Evolutionary conservation across 2,888 invertebrate genomes (phyloP).

Genomic region (Drosophila quasianomalipes): DNA sequence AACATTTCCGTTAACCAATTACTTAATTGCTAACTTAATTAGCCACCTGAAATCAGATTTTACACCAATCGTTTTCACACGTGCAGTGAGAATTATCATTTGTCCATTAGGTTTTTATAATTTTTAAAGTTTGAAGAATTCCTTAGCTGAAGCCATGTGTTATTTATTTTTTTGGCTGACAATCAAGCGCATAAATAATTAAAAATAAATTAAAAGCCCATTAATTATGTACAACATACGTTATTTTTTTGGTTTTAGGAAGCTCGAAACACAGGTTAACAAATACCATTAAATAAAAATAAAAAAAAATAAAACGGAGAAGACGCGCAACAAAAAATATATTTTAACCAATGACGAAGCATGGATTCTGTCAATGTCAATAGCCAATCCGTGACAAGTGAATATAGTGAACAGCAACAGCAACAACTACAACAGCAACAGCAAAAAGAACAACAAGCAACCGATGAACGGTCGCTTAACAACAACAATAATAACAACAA

Average conservation of each 20-base stretch:
- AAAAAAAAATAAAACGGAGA: constrained; percentile 15
- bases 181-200: constrained; percentile 57
- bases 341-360: constrained; percentile 75
- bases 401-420: constrained; percentile 84
- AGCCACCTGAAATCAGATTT: not conserved
- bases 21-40: not conserved
- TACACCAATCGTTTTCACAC: not conserved
- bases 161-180: not conserved
- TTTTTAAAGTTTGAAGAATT: not conserved
- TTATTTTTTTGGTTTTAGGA: constrained; percentile 48
- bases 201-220: constrained; percentile 76
- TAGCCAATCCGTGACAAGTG: constrained; percentile 87
- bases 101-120: not conserved
- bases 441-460: constrained; percentile 51
- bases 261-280: constrained; percentile 35
- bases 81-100: not conserved
- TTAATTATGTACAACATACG: constrained; percentile 59
- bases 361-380: constrained; percentile 87
- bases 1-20: not conserved
- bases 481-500: constrained; percentile 39
- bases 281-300: constrained; percentile 27
- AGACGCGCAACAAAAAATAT: constrained; percentile 26
- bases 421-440: constrained; percentile 59
- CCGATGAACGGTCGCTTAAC: constrained; percentile 57
- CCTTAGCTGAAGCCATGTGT: not conserved